Evolutionary conservation across 2,113 vertebrate genomes (phyloP).

Genomic region (Macrotis lagotis): DNA sequence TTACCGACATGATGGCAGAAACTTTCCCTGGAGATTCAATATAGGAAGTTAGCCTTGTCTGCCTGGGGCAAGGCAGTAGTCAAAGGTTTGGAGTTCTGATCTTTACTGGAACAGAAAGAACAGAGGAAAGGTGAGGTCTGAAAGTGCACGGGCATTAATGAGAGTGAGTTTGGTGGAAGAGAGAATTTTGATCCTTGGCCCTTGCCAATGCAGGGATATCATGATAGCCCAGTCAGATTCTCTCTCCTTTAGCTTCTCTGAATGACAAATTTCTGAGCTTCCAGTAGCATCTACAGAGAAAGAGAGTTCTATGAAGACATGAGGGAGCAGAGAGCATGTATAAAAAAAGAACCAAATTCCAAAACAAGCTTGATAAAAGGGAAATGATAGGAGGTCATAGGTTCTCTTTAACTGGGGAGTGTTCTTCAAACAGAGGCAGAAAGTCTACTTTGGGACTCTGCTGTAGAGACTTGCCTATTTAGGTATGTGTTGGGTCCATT

Average conservation of each 20-base stretch:
- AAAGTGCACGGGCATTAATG: not conserved
- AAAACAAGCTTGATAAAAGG: not conserved
- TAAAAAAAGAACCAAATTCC: not conserved
- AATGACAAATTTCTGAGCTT: not conserved
- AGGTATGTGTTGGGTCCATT: not conserved
- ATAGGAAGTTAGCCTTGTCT: not conserved
- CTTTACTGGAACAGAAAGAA: not conserved
- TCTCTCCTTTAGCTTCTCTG: not conserved
- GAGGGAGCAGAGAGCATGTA: not conserved
- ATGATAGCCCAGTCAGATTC: not conserved
- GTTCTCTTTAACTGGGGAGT: not conserved
- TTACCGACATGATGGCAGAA: not conserved
- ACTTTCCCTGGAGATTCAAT: not conserved
- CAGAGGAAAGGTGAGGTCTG: not conserved
- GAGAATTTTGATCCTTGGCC: not conserved
- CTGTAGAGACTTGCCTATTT: not conserved
- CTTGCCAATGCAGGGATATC: not conserved
- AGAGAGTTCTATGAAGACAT: not conserved
- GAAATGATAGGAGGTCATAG: not conserved
- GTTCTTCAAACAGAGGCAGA: not conserved
- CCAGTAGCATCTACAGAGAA: not conserved
- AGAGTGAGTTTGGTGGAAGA: not conserved
- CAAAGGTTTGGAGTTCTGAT: not conserved
- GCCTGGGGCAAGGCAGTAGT: not conserved
- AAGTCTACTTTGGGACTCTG: not conserved